Percentiles rank a stretch among this genome's conserved stretches.
Evolutionary conservation across 2,113 vertebrate species (phyloP).

Genomic region (Suricata suricatta): DNA sequence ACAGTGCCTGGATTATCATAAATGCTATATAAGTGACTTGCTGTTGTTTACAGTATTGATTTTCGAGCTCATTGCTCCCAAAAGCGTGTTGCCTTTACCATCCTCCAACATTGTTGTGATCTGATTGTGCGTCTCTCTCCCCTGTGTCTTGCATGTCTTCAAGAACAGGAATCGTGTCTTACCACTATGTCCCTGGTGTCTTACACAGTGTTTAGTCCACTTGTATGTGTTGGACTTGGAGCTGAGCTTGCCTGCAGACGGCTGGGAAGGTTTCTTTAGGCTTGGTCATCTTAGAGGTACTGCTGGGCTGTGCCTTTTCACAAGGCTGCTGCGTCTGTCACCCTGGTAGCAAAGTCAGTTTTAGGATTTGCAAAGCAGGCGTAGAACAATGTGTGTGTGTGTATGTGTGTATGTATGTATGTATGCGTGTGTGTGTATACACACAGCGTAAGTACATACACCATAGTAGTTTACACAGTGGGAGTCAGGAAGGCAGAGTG

Average conservation of each 20-base stretch:
- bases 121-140: neutral
- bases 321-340: neutral
- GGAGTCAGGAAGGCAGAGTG: neutral
- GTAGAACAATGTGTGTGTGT: neutral
- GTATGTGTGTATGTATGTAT: no score
- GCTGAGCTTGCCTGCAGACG: neutral
- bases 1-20: neutral
- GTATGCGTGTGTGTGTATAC: neutral
- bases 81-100: no score
- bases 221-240: neutral
- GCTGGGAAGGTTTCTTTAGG: neutral
- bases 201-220: neutral
- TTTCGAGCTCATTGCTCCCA: neutral
- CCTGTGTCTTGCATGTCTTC: neutral
- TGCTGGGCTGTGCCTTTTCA: neutral
- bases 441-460: neutral
- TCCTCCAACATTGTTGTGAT: neutral
- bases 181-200: rapidly evolving
- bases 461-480: neutral
- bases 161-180: neutral
- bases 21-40: neutral
- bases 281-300: neutral
- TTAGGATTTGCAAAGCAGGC: neutral
- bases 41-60: neutral
- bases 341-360: neutral